phyloP scores from a whole-genome alignment of 35 echinoderm and acorn worm genomes.

The Ptychodera flava region DNA sequence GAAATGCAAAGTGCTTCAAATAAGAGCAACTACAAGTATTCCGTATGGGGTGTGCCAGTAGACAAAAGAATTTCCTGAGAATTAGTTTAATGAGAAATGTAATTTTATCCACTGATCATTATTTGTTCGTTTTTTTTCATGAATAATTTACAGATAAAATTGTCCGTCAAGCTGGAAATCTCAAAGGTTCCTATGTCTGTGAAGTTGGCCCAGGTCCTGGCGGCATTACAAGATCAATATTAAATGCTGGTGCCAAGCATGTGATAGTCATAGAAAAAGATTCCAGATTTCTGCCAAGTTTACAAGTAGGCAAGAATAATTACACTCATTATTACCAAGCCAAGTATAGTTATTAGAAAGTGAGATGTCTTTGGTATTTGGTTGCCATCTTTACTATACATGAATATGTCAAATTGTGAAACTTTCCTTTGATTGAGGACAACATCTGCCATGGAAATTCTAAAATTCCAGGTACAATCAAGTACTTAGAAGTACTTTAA shows the following conservation, averaged over 20 bases:
- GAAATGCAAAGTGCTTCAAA: neutral
- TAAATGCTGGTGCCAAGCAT: slow-evolving; percentile 60
- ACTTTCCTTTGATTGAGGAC: no score
- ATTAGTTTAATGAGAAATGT: neutral
- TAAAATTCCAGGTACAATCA: no score
- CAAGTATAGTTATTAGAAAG: no score
- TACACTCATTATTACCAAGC: no score
- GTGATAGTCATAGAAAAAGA: slow-evolving; percentile 89
- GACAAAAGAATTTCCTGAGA: neutral
- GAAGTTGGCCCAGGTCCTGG: slow-evolving; percentile 96
- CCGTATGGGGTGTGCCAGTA: neutral
- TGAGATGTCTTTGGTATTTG: no score
- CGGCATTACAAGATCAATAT: slow-evolving; percentile 85
- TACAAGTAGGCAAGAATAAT: no score
- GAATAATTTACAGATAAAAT: slow-evolving; percentile 75
- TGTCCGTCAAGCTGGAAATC: slow-evolving; percentile 68
- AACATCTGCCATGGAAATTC: no score
- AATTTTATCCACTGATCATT: neutral
- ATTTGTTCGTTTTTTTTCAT: neutral
- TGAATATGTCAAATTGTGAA: no score
- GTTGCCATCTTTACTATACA: no score
- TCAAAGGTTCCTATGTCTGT: slow-evolving; percentile 66
- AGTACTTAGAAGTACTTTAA: no score
- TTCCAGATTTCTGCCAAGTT: slow-evolving; percentile 76
- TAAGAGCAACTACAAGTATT: neutral